Percentiles rank a stretch among this genome's conserved stretches.
Conservation (phyloP, 2,888 invertebrate genomes). For the Blomia tropicalis region DNA sequence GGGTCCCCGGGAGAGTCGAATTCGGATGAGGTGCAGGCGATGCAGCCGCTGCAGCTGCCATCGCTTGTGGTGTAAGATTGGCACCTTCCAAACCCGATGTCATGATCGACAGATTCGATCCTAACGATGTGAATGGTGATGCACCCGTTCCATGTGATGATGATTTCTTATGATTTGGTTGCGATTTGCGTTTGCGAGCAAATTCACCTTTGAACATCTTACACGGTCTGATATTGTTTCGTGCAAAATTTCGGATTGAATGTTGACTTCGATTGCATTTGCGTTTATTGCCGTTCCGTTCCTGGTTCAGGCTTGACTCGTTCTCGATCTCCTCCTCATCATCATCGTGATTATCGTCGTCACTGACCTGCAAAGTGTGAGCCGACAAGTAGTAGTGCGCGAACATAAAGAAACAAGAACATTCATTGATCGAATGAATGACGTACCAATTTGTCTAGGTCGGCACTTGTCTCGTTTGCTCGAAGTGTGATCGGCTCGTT, state of each 20-base stretch:
- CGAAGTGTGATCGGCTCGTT: not conserved
- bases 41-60: conserved; percentile 4
- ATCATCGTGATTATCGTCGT: conserved; percentile 2
- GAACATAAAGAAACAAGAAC: not conserved
- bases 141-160: not conserved
- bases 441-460: conserved; percentile 8
- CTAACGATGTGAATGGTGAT: not conserved
- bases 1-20: not conserved
- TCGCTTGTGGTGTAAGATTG: not conserved
- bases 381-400: not conserved
- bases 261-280: not conserved
- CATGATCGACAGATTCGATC: conserved; percentile 1
- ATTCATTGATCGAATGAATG: not conserved
- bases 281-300: conserved; percentile 5
- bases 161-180: not conserved
- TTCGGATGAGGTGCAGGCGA: not conserved
- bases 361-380: not conserved
- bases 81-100: not conserved
- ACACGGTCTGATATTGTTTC: not conserved
- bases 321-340: not conserved
- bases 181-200: not conserved
- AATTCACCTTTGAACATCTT: not conserved
- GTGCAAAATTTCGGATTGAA: not conserved
- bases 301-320: not conserved
- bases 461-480: conserved; percentile 1